Evolutionary conservation across 1,140 invertebrate genomes (phyloP).

Genomic region (Oncopodura yosiiana): DNA sequence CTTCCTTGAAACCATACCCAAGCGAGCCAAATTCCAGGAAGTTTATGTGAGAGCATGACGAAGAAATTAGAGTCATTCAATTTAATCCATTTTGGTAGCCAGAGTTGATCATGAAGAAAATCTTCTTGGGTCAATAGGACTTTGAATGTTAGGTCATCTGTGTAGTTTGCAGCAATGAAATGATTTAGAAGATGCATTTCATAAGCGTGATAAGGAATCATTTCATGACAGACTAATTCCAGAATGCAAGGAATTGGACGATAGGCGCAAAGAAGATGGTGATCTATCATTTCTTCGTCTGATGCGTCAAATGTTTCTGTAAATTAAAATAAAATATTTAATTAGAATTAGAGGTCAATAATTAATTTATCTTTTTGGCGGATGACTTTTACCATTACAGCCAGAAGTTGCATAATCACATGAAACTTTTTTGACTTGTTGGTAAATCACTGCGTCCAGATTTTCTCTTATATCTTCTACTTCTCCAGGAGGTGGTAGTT

Average conservation of each 20-base stretch:
- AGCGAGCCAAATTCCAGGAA: slow-evolving; percentile 4
- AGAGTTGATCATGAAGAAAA: slow-evolving; percentile 2
- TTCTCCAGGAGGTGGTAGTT: too few species aligned
- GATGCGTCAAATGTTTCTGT: too few species aligned
- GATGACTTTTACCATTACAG: slow-evolving; percentile 2
- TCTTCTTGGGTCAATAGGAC: slow-evolving; percentile 1
- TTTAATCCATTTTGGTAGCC: slow-evolving; percentile 16
- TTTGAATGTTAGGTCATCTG: not conserved
- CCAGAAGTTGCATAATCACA: slow-evolving; percentile 2
- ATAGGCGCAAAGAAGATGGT: slow-evolving; percentile 6
- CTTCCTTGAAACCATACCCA: slow-evolving; percentile 23
- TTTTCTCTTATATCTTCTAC: too few species aligned
- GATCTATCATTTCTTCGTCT: not conserved
- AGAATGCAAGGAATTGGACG: slow-evolving; percentile 15
- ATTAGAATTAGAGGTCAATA: not conserved
- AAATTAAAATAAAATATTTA: not conserved
- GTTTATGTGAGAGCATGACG: slow-evolving; percentile 1
- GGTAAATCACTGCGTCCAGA: too few species aligned
- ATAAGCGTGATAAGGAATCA: slow-evolving; percentile 5
- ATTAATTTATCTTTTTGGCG: not conserved
- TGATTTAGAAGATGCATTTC: slow-evolving; percentile 11
- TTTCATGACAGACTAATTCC: not conserved
- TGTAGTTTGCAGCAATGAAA: slow-evolving; percentile 4
- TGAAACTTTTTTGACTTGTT: not conserved
- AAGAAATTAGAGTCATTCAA: slow-evolving; percentile 11